Conservation (phyloP, 2,888 invertebrate genomes). For the Sphaerophoria rueppellii region DNA sequence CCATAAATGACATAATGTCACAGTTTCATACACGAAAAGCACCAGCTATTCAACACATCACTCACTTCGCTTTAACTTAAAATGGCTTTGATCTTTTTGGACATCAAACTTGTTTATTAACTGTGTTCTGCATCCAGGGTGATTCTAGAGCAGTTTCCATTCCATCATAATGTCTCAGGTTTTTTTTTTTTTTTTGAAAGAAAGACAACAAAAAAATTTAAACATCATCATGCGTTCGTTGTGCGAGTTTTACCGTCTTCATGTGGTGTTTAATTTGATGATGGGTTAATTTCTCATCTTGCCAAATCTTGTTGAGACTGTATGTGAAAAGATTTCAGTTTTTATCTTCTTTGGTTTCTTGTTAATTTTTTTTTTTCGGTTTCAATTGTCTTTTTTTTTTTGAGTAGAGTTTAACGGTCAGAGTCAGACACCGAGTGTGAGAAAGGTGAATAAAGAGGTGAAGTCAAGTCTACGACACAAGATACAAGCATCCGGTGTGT, state of each 20-base stretch:
- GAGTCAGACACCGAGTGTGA: conserved; percentile 60
- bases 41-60: conserved; percentile 23
- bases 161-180: conserved; percentile 20
- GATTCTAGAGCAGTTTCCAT: conserved; percentile 56
- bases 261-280: conserved; percentile 32
- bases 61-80: conserved; percentile 43
- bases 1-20: conserved; percentile 39
- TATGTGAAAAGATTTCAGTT: conserved; percentile 43
- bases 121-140: conserved; percentile 58
- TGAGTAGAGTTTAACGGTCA: conserved; percentile 53
- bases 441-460: conserved; percentile 66
- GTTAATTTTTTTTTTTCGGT: conserved; percentile 44
- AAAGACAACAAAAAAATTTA: neutral
- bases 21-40: conserved; percentile 51
- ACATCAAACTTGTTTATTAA: conserved; percentile 61
- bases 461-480: conserved; percentile 29
- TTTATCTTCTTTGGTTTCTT: conserved; percentile 36
- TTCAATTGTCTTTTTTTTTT: conserved; percentile 32
- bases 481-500: conserved; percentile 65
- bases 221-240: neutral
- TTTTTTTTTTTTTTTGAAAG: neutral
- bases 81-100: conserved; percentile 64
- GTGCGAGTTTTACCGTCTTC: conserved; percentile 5
- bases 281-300: conserved; percentile 57
- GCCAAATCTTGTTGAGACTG: conserved; percentile 60